Evolutionary conservation across 2,797 vertebrate genomes (phyloP), one percentile per base, ranked within the genome.

Genomic region (Alcedo quadribrachys): DNA sequence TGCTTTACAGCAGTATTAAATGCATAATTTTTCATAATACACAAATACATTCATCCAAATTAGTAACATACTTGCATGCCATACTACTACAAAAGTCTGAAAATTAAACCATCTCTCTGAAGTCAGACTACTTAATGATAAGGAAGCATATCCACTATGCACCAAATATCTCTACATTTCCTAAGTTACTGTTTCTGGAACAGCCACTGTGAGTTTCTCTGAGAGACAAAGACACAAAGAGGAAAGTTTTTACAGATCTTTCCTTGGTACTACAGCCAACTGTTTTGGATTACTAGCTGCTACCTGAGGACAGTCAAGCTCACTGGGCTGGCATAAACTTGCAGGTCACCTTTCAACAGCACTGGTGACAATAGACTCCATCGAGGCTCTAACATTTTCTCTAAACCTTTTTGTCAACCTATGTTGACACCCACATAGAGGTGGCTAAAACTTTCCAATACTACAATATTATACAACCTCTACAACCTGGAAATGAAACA

Each of bases 321-420:
- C 37, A 24, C 19, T 0, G 0, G 30, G n/a, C 22, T 6, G 2
- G 15, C 30, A 66, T 7, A 14, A 62, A 42, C 11, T 14, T 42
- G 15, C 11, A 48, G 62, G 12, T 81, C 54, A 33, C 22, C 15
- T 46, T 62, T 33, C 55, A 81, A 25, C 22, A 28, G 3, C 8
- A 28, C 10, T 12, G 10, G 21, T 16, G 45, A 54, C 8, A 57
- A 42, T 10, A 80, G 48, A 18, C 25, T 65, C 37, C 28, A 15
- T 0, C 12, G 24, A 55, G n/a, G 74, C n/a, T 80, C 22, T 37
- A 9, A 42, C 7, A 63, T 32, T 6, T 33, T 60, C 78, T 67
- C 43, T 70, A 32, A 55, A 25, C 3, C 21, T 63, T 55, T 33
- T 35, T n/a, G n/a, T n/a, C n/a, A n/a, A n/a, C n/a, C n/a, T n/a